Evolutionary conservation across 2,888 invertebrate species (phyloP).

Genomic region (Didymodactylos carnosus): DNA sequence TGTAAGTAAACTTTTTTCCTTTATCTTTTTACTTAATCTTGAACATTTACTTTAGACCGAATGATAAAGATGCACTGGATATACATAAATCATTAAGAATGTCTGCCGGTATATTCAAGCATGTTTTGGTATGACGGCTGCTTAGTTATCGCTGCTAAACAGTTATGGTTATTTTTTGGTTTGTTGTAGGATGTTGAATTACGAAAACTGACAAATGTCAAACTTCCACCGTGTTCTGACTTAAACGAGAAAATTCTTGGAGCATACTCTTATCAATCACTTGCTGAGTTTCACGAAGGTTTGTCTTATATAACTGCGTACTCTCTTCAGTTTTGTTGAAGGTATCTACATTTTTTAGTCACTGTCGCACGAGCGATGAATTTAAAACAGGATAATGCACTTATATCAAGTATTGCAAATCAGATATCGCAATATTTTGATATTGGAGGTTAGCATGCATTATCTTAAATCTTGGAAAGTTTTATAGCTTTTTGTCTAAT

Average conservation of each 20-base stretch:
- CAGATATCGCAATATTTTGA: neutral
- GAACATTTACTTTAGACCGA: conserved; percentile 23
- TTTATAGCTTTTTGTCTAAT: neutral
- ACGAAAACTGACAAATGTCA: neutral
- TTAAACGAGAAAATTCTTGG: neutral
- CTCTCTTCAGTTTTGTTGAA: neutral
- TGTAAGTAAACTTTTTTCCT: conserved; percentile 19
- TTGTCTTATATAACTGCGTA: neutral
- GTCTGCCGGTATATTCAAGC: conserved; percentile 44
- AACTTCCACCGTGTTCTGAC: neutral
- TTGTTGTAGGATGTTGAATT: neutral
- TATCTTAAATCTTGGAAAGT: neutral
- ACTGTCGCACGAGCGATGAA: neutral
- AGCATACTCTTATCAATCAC: neutral
- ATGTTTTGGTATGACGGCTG: conserved; percentile 38
- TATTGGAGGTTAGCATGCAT: neutral
- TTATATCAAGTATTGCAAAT: neutral
- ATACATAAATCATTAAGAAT: conserved; percentile 43
- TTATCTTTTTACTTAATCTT: neutral
- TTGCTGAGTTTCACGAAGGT: neutral
- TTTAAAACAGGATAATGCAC: neutral
- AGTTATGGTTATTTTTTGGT: neutral
- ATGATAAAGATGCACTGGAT: conserved; percentile 46
- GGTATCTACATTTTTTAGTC: neutral
- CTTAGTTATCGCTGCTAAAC: neutral